Percentiles rank a stretch among this genome's conserved stretches.
Evolutionary conservation across 2,888 invertebrate genomes (phyloP).

Genomic region (Iselma pallidipennis): DNA sequence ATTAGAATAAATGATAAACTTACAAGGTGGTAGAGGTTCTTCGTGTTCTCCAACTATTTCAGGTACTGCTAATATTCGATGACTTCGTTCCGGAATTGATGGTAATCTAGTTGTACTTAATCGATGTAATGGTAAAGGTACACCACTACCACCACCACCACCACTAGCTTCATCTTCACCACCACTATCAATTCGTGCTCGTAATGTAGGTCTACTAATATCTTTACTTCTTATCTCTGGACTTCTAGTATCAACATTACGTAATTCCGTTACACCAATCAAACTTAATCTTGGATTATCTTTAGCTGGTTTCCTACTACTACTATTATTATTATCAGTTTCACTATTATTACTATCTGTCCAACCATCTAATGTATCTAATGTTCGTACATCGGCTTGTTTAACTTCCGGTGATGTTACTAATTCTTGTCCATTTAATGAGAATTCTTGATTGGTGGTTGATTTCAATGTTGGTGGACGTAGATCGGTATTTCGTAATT

Average conservation of each 20-base stretch:
- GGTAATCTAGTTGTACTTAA: slow-evolving; percentile 76
- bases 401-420: slow-evolving; percentile 51
- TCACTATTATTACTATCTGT: slow-evolving; percentile 26
- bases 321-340: slow-evolving; percentile 15
- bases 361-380: slow-evolving; percentile 45
- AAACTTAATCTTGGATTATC: slow-evolving; percentile 60
- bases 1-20: slow-evolving; percentile 43
- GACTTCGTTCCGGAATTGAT: slow-evolving; percentile 77
- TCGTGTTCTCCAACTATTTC: slow-evolving; percentile 66
- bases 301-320: slow-evolving; percentile 22
- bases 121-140: slow-evolving; percentile 67
- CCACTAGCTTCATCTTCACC: slow-evolving; percentile 38
- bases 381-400: slow-evolving; percentile 52
- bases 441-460: slow-evolving; percentile 18
- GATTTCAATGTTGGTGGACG: slow-evolving; percentile 60
- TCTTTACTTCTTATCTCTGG: slow-evolving; percentile 46
- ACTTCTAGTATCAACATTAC: slow-evolving; percentile 59
- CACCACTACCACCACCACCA: slow-evolving; percentile 57
- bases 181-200: slow-evolving; percentile 51
- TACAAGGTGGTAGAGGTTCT: slow-evolving; percentile 85
- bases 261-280: slow-evolving; percentile 62
- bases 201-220: slow-evolving; percentile 36
- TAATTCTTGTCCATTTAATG: slow-evolving; percentile 49
- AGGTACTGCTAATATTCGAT: slow-evolving; percentile 49
- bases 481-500: slow-evolving; percentile 60